Evolutionary conservation across 2,797 vertebrate genomes (phyloP), one percentile per base, ranked within the genome.

Genomic region (Rachycentron canadum): DNA sequence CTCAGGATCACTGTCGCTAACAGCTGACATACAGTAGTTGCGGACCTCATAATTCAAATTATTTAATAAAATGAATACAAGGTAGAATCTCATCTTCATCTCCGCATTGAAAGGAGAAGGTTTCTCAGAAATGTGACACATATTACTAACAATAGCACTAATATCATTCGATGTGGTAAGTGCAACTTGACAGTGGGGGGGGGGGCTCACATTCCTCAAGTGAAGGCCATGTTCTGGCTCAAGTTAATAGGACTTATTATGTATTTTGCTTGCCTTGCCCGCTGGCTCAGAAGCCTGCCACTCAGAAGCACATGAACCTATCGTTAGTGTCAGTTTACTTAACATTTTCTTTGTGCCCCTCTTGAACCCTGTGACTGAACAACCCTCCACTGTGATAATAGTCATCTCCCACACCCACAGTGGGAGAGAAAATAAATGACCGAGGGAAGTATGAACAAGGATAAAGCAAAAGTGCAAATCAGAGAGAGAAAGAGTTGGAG

Each of bases 341-440:
- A 78, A 83, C 69, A 75, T 81, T 84, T 90, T 69, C 74, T 86
- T 82, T 84, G 63, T 82, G 67, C 75, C 70, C 41, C 5, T 0
- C 56, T 56, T 58, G 69, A 82, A 63, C 61, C 26, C 10, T 0
- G n/a, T 79, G 69, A 76, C 73, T 59, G 76, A 83, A 75, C 59
- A 71, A 69, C 21, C 63, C 52, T 82, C 50, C 17, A 3, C 75
- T 82, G 83, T 45, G 82, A 85, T 89, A 92, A 91, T 88, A 74
- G 82, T 89, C 81, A 79, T 78, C 77, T 85, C 78, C 69, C 82
- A 78, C 73, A 60, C 32, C 64, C 63, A 76, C 58, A 36, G 74
- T 52, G 40, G 53, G 41, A 49, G 34, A 30, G 12, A 32, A 58
- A 65, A 79, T 3, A 81, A 62, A 58, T 59, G 50, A 52, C 13